A percentile compares a stretch with the other conserved stretches of the same genome.
phyloP scores from a whole-genome alignment of 64 coral and sea anemone genomes.

The Montipora cactus region DNA sequence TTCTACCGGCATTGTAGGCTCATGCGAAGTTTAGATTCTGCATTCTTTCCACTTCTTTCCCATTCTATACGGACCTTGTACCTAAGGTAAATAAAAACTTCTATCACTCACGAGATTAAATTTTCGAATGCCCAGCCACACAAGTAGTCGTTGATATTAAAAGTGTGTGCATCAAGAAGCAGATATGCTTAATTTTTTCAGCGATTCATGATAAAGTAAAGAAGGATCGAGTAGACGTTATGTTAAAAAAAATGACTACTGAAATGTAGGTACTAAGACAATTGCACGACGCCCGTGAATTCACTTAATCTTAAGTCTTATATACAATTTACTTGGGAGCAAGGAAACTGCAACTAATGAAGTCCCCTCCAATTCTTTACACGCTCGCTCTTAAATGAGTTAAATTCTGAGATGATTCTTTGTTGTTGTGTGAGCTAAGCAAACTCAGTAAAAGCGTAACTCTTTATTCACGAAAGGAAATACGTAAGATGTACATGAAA shows the following conservation, averaged over 20 bases:
- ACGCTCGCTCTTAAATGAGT: no score
- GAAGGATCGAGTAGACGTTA: not conserved
- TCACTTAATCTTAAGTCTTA: no score
- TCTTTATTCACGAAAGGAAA: constrained; percentile 24
- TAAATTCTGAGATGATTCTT: not conserved
- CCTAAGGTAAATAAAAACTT: constrained; percentile 11
- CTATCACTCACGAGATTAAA: not conserved
- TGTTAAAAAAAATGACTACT: no score
- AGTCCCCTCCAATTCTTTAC: no score
- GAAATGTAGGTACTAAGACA: no score
- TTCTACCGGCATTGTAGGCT: constrained; percentile 36
- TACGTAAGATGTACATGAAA: constrained; percentile 27
- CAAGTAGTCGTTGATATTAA: not conserved
- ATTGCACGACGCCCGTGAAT: no score
- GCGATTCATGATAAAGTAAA: not conserved
- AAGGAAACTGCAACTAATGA: no score
- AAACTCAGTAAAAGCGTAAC: not conserved
- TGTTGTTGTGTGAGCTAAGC: not conserved
- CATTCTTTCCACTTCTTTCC: not conserved
- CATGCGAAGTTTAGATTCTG: not conserved
- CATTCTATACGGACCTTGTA: not conserved
- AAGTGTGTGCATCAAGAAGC: not conserved
- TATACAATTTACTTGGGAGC: no score
- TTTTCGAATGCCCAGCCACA: not conserved
- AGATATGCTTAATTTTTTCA: not conserved